These are phyloP conservation scores for Tetragonisca angustula DNA, from an alignment of 2,888 invertebrate genomes.

Conservation along the genomic window DNA sequence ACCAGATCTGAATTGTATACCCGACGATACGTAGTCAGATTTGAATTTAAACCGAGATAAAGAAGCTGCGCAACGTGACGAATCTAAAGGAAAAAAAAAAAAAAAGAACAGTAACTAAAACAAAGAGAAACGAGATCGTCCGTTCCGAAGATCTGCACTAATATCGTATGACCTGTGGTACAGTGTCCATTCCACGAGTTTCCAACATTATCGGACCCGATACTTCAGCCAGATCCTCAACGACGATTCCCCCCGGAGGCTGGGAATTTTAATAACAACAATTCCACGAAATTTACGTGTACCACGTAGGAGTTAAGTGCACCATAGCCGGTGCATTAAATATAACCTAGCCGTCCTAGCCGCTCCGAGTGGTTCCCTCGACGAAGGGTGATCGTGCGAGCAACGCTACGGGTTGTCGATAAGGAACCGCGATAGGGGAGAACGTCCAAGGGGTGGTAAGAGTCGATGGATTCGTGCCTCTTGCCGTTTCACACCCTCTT, in stretches of 20 bases:
- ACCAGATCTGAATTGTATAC: no score
- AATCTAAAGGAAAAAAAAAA: no score
- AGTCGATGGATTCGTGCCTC: conserved; percentile 58
- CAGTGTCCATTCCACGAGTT: background rate
- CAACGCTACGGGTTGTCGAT: conserved; percentile 51
- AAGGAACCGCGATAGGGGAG: conserved; percentile 33
- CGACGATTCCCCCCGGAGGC: background rate
- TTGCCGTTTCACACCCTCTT: conserved; percentile 57
- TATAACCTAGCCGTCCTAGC: conserved; percentile 8
- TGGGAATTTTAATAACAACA: conserved; percentile 13
- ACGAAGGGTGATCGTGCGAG: conserved; percentile 46
- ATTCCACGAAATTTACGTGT: conserved; percentile 27
- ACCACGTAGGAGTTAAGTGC: conserved; percentile 27
- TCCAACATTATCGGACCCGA: background rate
- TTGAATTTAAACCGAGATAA: no score
- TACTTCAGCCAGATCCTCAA: background rate
- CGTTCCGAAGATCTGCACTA: background rate
- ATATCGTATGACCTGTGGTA: no score
- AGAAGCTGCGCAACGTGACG: no score
- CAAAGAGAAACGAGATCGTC: background rate
- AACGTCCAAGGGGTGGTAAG: conserved; percentile 37
- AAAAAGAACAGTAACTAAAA: no score
- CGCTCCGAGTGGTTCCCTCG: conserved; percentile 38
- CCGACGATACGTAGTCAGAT: no score
- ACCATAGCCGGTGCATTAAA: conserved; percentile 33